Percentiles rank a stretch among this genome's conserved stretches.
These are phyloP conservation scores for Boloria selene DNA, from an alignment of 2,888 invertebrate genomes.

Conservation along the genomic window DNA sequence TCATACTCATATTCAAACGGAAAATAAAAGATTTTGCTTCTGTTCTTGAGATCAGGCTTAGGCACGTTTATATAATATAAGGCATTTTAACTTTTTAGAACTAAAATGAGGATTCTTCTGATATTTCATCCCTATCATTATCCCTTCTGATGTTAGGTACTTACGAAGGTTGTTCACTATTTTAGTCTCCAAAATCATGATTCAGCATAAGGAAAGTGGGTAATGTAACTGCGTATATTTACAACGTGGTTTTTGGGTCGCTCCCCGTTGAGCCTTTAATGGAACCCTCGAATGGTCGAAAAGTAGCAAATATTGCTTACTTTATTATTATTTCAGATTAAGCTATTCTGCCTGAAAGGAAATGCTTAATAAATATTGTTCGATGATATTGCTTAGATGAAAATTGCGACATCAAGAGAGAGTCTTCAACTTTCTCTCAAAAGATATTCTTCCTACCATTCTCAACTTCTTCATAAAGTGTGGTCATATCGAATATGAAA, in stretches of 20 bases:
- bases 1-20: no score
- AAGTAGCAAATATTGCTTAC: conserved; percentile 31
- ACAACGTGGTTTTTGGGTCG: conserved; percentile 26
- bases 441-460: no score
- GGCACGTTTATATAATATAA: no score
- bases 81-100: no score
- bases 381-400: neutral
- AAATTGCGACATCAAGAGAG: no score
- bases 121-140: neutral
- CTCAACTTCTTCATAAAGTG: no score
- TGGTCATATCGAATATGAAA: no score
- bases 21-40: no score
- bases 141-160: neutral
- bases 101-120: neutral
- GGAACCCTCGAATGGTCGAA: conserved; percentile 41
- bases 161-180: neutral
- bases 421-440: no score
- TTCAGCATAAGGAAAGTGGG: conserved; percentile 14
- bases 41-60: no score
- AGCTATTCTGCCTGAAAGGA: conserved; percentile 13
- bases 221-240: conserved; percentile 27
- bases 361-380: neutral
- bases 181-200: conserved; percentile 16
- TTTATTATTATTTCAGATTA: conserved; percentile 19
- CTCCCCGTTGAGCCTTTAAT: conserved; percentile 53